phyloP scores from a whole-genome alignment of 1,140 invertebrate species.

The Ctenoplectra terminalis region DNA sequence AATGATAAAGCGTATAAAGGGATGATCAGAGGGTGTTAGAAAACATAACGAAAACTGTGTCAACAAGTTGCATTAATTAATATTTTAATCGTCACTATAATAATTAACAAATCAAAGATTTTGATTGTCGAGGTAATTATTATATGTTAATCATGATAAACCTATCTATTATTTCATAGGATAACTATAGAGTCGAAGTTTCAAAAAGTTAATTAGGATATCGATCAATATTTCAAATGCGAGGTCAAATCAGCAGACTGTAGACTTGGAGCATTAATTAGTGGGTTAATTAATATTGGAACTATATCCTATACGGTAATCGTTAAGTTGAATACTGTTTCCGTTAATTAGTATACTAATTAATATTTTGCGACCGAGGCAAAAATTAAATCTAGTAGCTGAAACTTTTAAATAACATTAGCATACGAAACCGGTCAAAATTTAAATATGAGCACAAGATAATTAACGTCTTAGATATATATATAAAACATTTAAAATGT shows the following conservation, averaged over 20 bases:
- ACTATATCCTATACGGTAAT: background rate
- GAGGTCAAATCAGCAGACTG: background rate
- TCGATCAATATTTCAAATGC: background rate
- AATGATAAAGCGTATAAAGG: too few species aligned
- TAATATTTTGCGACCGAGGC: background rate
- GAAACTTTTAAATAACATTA: too few species aligned
- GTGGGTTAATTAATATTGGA: slow-evolving; percentile 5
- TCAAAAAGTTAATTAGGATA: background rate
- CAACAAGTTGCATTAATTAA: too few species aligned
- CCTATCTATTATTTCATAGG: background rate
- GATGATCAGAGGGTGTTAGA: too few species aligned
- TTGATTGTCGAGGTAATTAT: too few species aligned
- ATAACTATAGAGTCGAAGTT: background rate
- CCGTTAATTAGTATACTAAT: slow-evolving; percentile 6
- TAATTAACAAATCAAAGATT: background rate
- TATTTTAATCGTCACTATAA: background rate
- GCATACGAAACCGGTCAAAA: too few species aligned
- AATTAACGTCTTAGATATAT: too few species aligned
- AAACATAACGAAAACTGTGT: too few species aligned
- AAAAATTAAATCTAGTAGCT: too few species aligned
- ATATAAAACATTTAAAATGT: too few species aligned
- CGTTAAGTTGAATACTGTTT: slow-evolving; percentile 8
- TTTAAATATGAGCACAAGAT: too few species aligned
- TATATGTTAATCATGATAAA: too few species aligned
- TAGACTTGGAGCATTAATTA: slow-evolving; percentile 8